Base-by-base conservation (phyloP, 2,888 invertebrate genomes). In the Agrotis segetum region DNA sequence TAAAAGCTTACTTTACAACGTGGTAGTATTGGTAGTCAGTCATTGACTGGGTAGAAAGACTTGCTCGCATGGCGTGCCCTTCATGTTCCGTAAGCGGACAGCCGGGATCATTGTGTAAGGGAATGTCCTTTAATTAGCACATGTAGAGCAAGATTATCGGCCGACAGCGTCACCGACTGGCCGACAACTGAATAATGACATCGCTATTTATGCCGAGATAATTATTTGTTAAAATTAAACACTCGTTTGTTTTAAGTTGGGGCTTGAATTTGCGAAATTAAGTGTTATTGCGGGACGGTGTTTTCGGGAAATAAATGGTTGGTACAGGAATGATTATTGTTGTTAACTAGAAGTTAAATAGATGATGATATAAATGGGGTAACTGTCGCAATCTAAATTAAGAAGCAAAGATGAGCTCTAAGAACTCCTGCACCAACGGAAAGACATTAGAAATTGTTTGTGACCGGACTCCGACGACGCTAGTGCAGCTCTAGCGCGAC, bases 121-220 rank as follows among this genome's bases (percentile, higher is more conserved):
- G 89, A 91, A 89, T 90, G 91, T 89, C 91, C 90, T 92, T 94
- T 96, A 96, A 96, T 96, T 95, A 95, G 95, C 93, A 93, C 95
- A 94, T 94, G 94, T 91, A 93, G 90, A 90, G 89, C 92, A 89
- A 94, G 93, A 93, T 94, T 94, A 94, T 93, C 95, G 89, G 89
- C 88, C 83, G 90, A 88, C 89, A 87, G 88, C 88, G 93, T 94
- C 94, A 91, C 84, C 79, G 81, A 83, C 66, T 59, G 71, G 83
- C 84, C 85, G 93, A 95, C 94, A 92, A 88, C 92, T 94, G 94
- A 94, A 95, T 95, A 94, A 95, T 94, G 93, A 91, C 87, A 82
- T 89, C 81, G 89, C 88, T 88, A 85, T 88, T 86, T 89, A 87
- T 87, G 85, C 83, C 77, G 50, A 71, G 82, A 76, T 88, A 88